Evolutionary conservation across 1,140 invertebrate genomes (phyloP).

Genomic region (Sycophila sp.): DNA sequence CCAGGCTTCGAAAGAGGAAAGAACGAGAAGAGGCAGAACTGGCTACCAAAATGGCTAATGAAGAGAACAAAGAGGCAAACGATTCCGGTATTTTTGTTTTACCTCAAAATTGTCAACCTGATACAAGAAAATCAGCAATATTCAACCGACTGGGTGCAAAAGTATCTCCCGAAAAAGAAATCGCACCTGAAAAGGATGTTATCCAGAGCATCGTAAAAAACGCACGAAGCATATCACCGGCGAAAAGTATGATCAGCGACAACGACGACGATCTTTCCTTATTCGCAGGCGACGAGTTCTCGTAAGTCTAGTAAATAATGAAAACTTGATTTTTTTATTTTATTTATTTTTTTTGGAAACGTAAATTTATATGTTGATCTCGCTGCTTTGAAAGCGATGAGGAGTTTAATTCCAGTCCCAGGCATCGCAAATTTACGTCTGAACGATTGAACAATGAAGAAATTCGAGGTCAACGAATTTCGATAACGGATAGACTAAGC

Average conservation of each 20-base stretch:
- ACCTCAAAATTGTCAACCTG: background rate
- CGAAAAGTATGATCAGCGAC: background rate
- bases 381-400: slow-evolving; percentile 28
- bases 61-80: background rate
- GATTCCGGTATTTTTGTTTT: background rate
- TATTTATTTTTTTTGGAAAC: too few relatives aligned
- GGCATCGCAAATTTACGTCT: slow-evolving; percentile 19
- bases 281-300: slow-evolving; percentile 11
- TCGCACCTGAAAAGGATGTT: background rate
- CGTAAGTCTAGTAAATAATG: background rate
- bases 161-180: too few relatives aligned
- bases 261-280: slow-evolving; percentile 9
- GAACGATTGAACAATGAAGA: background rate
- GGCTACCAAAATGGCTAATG: background rate
- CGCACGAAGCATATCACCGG: too few relatives aligned
- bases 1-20: slow-evolving; percentile 19
- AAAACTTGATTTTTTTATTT: background rate
- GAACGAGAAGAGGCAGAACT: background rate
- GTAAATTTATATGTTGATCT: too few relatives aligned
- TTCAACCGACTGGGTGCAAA: background rate
- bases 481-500: background rate
- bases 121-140: background rate
- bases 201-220: background rate
- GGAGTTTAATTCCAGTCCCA: slow-evolving; percentile 16
- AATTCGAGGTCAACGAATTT: background rate